phyloP scores from a whole-genome alignment of 2,888 invertebrate species.

The Mythimna vitellina region DNA sequence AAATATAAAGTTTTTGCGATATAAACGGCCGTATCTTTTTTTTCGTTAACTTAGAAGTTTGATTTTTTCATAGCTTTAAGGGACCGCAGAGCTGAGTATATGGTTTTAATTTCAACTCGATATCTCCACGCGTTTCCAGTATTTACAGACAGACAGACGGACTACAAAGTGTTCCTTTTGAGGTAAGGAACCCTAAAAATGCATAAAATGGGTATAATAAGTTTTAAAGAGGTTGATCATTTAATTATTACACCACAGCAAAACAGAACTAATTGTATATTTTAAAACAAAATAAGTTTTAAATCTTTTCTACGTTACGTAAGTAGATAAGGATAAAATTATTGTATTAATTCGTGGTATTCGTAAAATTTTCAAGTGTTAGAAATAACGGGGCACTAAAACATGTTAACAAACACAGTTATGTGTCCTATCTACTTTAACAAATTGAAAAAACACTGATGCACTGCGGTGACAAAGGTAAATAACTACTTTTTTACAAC shows the following conservation, averaged over 20 bases:
- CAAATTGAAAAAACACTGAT: conserved; percentile 52
- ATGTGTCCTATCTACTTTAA: conserved; percentile 69
- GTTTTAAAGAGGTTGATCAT: neutral
- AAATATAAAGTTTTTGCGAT: no score
- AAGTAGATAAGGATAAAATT: conserved; percentile 18
- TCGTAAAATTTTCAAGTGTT: conserved; percentile 25
- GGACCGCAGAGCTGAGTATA: no score
- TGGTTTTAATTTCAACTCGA: no score
- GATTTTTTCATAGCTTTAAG: no score
- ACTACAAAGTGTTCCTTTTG: no score
- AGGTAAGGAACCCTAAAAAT: neutral
- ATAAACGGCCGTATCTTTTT: no score
- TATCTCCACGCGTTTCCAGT: no score
- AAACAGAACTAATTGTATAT: neutral
- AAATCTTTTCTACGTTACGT: neutral
- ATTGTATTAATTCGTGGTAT: conserved; percentile 39
- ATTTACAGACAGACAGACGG: no score
- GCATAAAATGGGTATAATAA: neutral
- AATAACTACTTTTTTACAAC: neutral
- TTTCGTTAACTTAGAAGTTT: no score
- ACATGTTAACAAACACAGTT: conserved; percentile 28
- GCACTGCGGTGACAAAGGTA: conserved; percentile 41
- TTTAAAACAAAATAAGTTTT: neutral
- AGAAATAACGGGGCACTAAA: conserved; percentile 26
- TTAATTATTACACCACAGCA: neutral